Evolutionary conservation across 2,113 vertebrate species (phyloP), one percentile per base, ranked within the genome.

Genomic region (Cyprichromis sp.): DNA sequence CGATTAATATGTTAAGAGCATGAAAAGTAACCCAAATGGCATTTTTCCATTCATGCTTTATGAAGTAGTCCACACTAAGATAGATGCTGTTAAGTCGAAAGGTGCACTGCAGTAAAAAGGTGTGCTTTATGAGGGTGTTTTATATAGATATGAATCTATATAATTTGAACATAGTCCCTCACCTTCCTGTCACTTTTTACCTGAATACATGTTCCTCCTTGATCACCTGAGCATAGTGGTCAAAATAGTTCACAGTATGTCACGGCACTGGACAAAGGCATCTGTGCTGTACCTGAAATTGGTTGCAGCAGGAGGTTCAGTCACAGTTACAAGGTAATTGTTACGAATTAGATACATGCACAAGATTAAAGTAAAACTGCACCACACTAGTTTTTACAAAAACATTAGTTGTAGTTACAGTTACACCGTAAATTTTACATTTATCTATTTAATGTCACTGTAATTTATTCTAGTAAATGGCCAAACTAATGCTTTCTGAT

Each of bases 1-100:
- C 96, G 96, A 96, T 97, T 96, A 96, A 96, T 95, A 96, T 95
- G 95, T 96, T 95, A 95, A 96, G 91, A 92, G 93, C 89, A 92
- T 93, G 92, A 95, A 95, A 94, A 95, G 92, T 93, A 95, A 92
- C 89, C 89, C 88, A 94, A 95, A 94, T 96, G 95, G 85, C 94
- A 94, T 95, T 95, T 78, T 94, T 91, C 91, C 93, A 94, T 95
- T 95, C 94, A 93, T 93, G 93, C 94, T 93, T 95, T 90, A 90
- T 89, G 90, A 95, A 94, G 94, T 95, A 96, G 95, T 93, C 87
- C 84, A 90, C 87, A 91, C 88, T 87, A 87, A 93, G 94, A 95
- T 91, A 87, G 92, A 93, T 94, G 89, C 89, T 26, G 59, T 88
- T 68, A 83, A 94, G 91, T 93, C 83, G 92, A 92, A 94, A 94